Conservation (phyloP, 1,140 invertebrate species). For the Trinorchestia longiramus region DNA sequence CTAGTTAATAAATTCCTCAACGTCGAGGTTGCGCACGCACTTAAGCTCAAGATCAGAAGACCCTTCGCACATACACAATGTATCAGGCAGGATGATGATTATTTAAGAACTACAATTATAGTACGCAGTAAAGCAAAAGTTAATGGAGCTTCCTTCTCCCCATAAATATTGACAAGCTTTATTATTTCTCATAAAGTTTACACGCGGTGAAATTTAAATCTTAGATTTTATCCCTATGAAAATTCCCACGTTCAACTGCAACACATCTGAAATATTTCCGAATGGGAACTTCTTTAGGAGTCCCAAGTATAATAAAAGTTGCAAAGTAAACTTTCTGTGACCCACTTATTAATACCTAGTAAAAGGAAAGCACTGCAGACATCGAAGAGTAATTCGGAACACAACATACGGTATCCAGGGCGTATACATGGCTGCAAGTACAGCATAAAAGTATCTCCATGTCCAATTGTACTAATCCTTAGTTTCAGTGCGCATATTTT, state of each 20-base stretch:
- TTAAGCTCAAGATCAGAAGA: neutral
- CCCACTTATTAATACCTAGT: neutral
- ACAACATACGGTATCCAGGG: neutral
- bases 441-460: neutral
- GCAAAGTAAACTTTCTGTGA: neutral
- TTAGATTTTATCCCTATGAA: neutral
- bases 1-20: neutral
- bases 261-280: neutral
- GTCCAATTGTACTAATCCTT: neutral
- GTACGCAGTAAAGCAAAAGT: neutral
- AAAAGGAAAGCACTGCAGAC: neutral
- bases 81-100: neutral
- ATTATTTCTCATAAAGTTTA: neutral
- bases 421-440: neutral
- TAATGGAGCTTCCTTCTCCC: neutral
- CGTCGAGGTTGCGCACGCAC: slow-evolving; percentile 3
- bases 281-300: neutral
- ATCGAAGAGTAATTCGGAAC: neutral
- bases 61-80: neutral
- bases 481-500: neutral
- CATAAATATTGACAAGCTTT: neutral
- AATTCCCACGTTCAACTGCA: neutral
- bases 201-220: neutral
- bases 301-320: neutral
- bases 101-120: neutral